Conservation (phyloP, 30 jellyfish, hydroid and myxozoan genomes). For the Aurelia aurita complex sp. Pacific region DNA sequence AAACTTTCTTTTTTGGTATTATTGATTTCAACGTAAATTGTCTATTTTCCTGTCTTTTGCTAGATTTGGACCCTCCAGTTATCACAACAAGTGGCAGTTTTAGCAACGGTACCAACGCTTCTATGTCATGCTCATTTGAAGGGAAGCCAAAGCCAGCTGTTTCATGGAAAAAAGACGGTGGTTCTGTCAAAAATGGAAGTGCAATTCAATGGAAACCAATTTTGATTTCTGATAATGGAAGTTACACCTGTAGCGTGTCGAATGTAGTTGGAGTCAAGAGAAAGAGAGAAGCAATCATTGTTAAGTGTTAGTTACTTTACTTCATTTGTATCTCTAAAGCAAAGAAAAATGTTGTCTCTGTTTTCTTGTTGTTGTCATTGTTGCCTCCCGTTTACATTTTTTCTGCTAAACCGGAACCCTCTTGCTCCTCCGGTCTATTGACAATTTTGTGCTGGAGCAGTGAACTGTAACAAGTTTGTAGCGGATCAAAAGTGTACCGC, state of each 20-base stretch:
- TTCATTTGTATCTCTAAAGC: no score
- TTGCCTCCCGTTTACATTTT: no score
- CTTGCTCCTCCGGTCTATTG: no score
- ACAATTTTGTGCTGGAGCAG: no score
- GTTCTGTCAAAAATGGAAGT: not conserved
- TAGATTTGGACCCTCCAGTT: constrained; percentile 42
- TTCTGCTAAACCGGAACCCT: no score
- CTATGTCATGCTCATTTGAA: constrained; percentile 25
- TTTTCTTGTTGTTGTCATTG: no score
- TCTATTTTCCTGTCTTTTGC: not conserved
- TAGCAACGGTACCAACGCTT: constrained; percentile 14
- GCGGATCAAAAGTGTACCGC: no score
- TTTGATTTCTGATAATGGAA: constrained; percentile 20
- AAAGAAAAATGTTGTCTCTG: no score
- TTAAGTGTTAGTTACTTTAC: constrained; percentile 2
- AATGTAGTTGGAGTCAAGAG: constrained; percentile 14
- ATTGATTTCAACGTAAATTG: not conserved
- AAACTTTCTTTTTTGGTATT: not conserved
- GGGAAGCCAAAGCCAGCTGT: constrained; percentile 51
- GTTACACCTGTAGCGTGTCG: constrained; percentile 17
- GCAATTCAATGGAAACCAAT: constrained; percentile 19
- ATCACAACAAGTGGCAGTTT: not conserved
- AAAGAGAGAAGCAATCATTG: not conserved
- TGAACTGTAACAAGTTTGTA: no score
- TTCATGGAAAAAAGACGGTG: constrained; percentile 7